phyloP scores from a whole-genome alignment of 2,113 vertebrate genomes.

The Dicrurus megarhynchus region DNA sequence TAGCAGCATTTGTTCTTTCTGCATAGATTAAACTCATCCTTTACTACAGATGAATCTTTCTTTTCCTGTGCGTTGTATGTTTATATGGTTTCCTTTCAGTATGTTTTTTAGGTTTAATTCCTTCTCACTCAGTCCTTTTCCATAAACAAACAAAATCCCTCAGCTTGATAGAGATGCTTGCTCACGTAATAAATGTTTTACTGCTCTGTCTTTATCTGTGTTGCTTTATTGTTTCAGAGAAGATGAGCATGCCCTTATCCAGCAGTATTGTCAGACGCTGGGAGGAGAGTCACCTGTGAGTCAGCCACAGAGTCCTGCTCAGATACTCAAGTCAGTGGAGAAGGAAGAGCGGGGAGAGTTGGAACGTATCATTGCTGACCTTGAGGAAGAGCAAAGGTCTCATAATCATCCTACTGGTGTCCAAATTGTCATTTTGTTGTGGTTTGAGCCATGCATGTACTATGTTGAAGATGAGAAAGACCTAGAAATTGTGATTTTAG shows the following conservation, averaged over 20 bases:
- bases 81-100: not conserved
- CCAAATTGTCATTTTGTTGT: not conserved
- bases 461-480: not conserved
- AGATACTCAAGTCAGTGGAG: slow-evolving; percentile 95
- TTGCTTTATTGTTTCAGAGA: slow-evolving; percentile 75
- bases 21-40: not conserved
- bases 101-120: not conserved
- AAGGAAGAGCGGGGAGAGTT: slow-evolving; percentile 90
- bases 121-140: not conserved
- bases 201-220: not conserved
- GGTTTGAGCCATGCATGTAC: not conserved
- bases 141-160: not conserved
- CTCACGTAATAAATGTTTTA: not conserved
- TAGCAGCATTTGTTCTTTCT: not conserved
- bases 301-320: slow-evolving; percentile 93
- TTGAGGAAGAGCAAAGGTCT: slow-evolving; percentile 96
- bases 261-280: slow-evolving; percentile 95
- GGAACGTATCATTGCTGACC: slow-evolving; percentile 88
- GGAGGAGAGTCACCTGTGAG: slow-evolving; percentile 89
- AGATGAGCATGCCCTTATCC: slow-evolving; percentile 94
- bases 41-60: not conserved
- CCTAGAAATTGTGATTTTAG: not conserved
- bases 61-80: not conserved
- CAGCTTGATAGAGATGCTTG: not conserved
- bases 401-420: not conserved